Percentiles rank a stretch among this genome's conserved stretches.
These are phyloP conservation scores for Zoanthus gigantus DNA, from an alignment of 92 coral and sea anemone species.

Conservation along the genomic window DNA sequence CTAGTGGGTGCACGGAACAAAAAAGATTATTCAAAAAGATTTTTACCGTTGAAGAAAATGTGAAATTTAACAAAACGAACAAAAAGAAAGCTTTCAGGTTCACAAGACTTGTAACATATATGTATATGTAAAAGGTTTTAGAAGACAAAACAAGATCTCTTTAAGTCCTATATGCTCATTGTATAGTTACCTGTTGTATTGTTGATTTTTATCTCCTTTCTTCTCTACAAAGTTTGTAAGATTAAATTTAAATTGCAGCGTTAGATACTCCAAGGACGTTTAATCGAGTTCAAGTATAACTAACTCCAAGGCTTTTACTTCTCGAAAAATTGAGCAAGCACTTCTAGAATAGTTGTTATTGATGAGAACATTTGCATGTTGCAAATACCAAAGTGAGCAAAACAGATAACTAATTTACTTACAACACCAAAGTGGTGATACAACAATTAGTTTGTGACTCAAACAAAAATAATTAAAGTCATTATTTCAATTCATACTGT, in stretches of 20 bases:
- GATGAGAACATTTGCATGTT: background rate
- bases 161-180: too few relatives aligned
- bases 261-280: background rate
- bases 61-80: background rate
- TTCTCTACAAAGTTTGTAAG: background rate
- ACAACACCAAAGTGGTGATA: background rate
- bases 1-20: background rate
- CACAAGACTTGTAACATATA: too few relatives aligned
- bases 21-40: background rate
- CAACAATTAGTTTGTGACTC: background rate
- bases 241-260: background rate
- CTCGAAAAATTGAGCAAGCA: background rate
- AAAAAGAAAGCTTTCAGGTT: background rate
- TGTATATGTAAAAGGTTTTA: background rate
- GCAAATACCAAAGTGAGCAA: background rate
- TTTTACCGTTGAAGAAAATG: background rate
- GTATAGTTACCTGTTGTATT: too few relatives aligned
- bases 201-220: too few relatives aligned
- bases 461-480: constrained; percentile 5
- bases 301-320: background rate
- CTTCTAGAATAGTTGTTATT: background rate
- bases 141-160: constrained; percentile 5
- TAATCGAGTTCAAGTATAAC: background rate
- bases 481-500: background rate
- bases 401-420: background rate